phyloP scores from a whole-genome alignment of 2,797 vertebrate species.

The Sebastes wilsoni region DNA sequence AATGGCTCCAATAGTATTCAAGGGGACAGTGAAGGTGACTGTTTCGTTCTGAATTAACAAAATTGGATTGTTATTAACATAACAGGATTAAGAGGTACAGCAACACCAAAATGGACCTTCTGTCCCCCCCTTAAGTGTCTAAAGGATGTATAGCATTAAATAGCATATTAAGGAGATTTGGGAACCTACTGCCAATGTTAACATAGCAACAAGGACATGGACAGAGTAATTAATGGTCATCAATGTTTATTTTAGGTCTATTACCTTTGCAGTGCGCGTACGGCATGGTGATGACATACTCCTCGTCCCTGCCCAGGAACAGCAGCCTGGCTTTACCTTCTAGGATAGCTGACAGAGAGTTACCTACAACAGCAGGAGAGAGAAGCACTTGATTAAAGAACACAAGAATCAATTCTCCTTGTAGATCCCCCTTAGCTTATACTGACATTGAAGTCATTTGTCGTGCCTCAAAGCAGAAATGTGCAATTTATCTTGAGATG shows the following conservation, averaged over 20 bases:
- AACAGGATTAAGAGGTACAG: not conserved
- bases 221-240: not conserved
- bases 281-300: constrained; percentile 97
- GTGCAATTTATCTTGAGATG: not conserved
- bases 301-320: constrained; percentile 89
- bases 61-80: not conserved
- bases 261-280: constrained; percentile 98
- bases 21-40: not conserved
- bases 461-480: not conserved
- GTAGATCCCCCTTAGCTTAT: not conserved
- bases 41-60: not conserved
- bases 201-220: not conserved
- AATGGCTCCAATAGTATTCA: not conserved
- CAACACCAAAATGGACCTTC: not conserved
- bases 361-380: constrained; percentile 81
- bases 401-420: not conserved
- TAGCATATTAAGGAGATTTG: not conserved
- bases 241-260: not conserved
- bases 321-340: constrained; percentile 92
- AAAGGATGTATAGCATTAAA: not conserved
- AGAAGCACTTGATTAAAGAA: not conserved
- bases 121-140: not conserved
- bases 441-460: not conserved
- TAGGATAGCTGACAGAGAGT: constrained; percentile 94
- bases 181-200: not conserved